These are phyloP conservation scores for Linyphia triangularis DNA, from an alignment of 2,888 invertebrate genomes.

Conservation along the genomic window DNA sequence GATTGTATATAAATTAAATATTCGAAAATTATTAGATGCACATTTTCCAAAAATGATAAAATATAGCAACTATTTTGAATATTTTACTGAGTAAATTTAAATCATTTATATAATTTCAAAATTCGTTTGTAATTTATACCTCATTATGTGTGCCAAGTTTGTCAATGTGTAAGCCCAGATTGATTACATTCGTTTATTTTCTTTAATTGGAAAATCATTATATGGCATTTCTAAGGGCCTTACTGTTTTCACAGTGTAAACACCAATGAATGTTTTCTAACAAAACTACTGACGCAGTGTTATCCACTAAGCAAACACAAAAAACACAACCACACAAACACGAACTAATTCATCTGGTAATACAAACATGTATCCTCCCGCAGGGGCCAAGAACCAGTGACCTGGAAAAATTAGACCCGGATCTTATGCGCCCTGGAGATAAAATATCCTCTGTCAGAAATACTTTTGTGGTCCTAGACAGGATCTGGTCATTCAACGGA, in stretches of 20 bases:
- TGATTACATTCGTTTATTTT: no score
- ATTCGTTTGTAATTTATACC: neutral
- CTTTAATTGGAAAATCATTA: no score
- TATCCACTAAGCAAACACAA: neutral
- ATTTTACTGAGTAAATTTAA: no score
- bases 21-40: no score
- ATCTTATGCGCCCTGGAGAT: neutral
- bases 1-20: no score
- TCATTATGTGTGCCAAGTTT: neutral
- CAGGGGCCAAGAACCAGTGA: slow-evolving; percentile 20
- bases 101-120: neutral
- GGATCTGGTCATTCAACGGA: slow-evolving; percentile 41
- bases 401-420: slow-evolving; percentile 53
- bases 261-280: no score
- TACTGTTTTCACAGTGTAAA: no score
- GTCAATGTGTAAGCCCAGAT: neutral
- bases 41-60: no score
- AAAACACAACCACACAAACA: neutral
- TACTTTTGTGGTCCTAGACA: slow-evolving; percentile 9
- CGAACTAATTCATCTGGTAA: neutral
- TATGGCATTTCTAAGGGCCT: no score
- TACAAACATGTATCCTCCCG: slow-evolving; percentile 16
- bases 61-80: no score
- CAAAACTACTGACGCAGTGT: no score
- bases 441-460: neutral